Conservation (phyloP, 2,113 vertebrate species). For the Rynchops niger region DNA sequence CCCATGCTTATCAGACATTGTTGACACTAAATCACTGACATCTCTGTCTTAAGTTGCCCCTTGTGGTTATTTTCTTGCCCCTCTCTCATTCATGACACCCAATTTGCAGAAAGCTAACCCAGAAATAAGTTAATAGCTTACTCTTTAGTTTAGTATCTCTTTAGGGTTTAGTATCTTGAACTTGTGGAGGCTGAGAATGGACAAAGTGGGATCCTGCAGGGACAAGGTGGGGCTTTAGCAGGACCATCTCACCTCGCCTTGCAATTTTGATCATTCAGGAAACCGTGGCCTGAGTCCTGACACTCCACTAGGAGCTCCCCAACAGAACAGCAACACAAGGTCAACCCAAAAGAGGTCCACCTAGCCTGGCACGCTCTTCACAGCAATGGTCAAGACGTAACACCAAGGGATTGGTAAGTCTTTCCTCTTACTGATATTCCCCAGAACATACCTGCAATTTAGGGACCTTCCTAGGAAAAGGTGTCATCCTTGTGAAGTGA, state of each 20-base stretch:
- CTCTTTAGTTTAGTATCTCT: too few relatives aligned
- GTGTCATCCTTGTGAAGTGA: neutral
- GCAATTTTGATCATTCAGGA: neutral
- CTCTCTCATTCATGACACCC: neutral
- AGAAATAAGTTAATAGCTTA: neutral
- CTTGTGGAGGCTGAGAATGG: rapidly evolving
- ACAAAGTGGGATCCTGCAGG: neutral
- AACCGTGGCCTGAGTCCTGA: rapidly evolving
- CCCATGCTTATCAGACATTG: neutral
- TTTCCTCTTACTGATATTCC: neutral
- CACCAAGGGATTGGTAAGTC: neutral
- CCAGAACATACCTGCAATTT: neutral
- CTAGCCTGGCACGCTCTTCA: neutral
- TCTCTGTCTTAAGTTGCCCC: neutral
- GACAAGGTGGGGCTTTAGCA: neutral
- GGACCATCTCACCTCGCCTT: neutral
- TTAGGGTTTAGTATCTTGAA: neutral
- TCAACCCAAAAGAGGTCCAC: neutral
- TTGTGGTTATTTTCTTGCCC: neutral
- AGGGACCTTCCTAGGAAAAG: neutral
- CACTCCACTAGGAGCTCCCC: neutral
- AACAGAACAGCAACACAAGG: neutral
- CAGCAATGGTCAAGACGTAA: neutral
- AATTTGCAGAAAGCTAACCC: neutral
- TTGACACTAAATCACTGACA: neutral